Conservation (phyloP, 2,113 vertebrate species). For the Pan paniscus region DNA sequence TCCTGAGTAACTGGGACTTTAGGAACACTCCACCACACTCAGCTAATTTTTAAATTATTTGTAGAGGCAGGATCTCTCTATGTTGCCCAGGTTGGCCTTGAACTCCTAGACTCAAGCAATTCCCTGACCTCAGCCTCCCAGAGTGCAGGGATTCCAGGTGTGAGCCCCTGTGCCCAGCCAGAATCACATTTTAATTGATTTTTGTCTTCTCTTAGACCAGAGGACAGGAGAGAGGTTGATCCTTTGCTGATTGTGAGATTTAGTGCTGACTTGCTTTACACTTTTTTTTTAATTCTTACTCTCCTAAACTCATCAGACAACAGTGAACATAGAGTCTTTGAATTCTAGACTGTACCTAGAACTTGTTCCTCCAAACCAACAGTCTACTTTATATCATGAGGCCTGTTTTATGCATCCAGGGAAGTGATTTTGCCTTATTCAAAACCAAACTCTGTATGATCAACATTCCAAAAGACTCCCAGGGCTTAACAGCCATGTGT, state of each 20-base stretch:
- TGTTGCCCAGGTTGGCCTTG: too few relatives aligned
- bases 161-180: background rate
- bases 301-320: background rate
- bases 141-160: too few relatives aligned
- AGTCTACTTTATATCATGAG: background rate
- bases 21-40: too few relatives aligned
- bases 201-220: background rate
- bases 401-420: background rate
- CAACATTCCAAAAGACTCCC: slow-evolving; percentile 21
- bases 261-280: background rate
- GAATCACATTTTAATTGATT: background rate
- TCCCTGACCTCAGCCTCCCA: too few relatives aligned
- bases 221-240: background rate
- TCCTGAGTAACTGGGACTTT: too few relatives aligned
- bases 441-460: background rate
- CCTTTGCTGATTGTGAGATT: background rate
- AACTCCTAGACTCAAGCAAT: too few relatives aligned
- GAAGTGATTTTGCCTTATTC: slow-evolving; percentile 7
- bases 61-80: too few relatives aligned
- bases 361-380: background rate
- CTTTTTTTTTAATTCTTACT: background rate
- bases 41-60: too few relatives aligned
- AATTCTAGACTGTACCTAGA: background rate
- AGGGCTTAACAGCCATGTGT: background rate
- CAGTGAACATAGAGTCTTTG: background rate